Evolutionary conservation across 2,888 invertebrate species (phyloP).

Genomic region (Leistus spinibarbis): DNA sequence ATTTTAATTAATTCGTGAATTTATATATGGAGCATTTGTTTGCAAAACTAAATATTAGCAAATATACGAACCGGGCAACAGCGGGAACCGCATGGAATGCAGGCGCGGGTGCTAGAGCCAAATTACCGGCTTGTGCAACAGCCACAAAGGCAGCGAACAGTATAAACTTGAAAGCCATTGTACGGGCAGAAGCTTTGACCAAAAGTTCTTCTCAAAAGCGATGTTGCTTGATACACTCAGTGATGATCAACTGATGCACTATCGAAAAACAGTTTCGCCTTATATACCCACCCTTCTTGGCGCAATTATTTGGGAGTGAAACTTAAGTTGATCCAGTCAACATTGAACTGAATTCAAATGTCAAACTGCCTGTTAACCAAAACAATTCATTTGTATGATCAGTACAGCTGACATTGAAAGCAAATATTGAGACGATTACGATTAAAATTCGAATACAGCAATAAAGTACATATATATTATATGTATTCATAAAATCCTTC

Average conservation of each 20-base stretch:
- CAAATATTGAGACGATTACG: not conserved
- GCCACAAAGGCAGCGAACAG: slow-evolving; percentile 43
- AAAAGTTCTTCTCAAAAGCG: slow-evolving; percentile 3
- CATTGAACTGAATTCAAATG: slow-evolving; percentile 16
- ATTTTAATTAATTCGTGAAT: not conserved
- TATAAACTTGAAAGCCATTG: slow-evolving; percentile 36
- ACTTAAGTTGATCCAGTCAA: slow-evolving; percentile 12
- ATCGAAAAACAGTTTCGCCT: slow-evolving; percentile 11
- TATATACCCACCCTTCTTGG: slow-evolving; percentile 26
- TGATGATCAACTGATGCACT: slow-evolving; percentile 21
- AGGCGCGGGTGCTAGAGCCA: slow-evolving; percentile 46
- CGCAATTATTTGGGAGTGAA: slow-evolving; percentile 17
- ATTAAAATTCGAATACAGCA: not conserved
- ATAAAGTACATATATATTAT: too few species aligned
- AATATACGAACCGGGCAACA: slow-evolving; percentile 16
- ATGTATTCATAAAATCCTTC: too few species aligned
- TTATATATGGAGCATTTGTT: not conserved
- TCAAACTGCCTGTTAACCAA: not conserved
- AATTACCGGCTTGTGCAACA: slow-evolving; percentile 45
- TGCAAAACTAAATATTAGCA: not conserved
- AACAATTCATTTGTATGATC: not conserved
- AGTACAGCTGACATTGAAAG: not conserved
- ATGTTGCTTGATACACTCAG: slow-evolving; percentile 11
- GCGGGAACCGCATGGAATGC: slow-evolving; percentile 11
- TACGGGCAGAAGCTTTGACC: not conserved